Conservation (phyloP, 2,888 invertebrate genomes). For the Linhomoeus sp. region DNA sequence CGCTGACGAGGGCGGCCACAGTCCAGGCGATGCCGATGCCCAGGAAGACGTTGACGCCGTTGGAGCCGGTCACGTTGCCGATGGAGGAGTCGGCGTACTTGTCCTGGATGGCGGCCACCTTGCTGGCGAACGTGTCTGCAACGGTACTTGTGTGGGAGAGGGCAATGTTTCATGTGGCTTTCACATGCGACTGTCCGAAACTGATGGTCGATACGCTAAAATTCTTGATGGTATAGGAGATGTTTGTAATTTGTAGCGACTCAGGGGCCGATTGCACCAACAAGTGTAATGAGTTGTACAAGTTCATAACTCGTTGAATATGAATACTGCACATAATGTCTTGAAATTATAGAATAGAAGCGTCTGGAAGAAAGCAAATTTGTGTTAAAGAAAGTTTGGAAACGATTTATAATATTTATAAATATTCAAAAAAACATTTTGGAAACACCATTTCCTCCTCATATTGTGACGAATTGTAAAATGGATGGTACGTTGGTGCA, state of each 20-base stretch:
- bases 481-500: too few species aligned
- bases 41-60: constrained; percentile 96
- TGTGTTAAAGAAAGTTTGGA: not conserved
- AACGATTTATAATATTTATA: not conserved
- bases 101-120: constrained; percentile 92
- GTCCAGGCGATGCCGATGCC: constrained; percentile 99
- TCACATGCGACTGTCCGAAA: too few species aligned
- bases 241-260: too few species aligned
- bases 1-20: constrained; percentile 74
- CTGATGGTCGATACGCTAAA: too few species aligned
- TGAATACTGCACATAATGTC: not conserved
- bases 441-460: too few species aligned
- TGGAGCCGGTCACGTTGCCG: constrained; percentile 88
- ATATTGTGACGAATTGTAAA: too few species aligned
- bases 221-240: too few species aligned
- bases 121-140: constrained; percentile 92
- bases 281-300: not conserved
- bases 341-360: not conserved
- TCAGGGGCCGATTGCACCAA: not conserved
- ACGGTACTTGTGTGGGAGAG: not conserved
- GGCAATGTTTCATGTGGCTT: too few species aligned
- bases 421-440: too few species aligned
- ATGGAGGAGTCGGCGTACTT: constrained; percentile 92
- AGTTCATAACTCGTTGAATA: too few species aligned
- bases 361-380: not conserved